These are phyloP conservation scores for Phrynosoma blainvillii DNA, from an alignment of 2,113 vertebrate species.

Conservation along the genomic window DNA sequence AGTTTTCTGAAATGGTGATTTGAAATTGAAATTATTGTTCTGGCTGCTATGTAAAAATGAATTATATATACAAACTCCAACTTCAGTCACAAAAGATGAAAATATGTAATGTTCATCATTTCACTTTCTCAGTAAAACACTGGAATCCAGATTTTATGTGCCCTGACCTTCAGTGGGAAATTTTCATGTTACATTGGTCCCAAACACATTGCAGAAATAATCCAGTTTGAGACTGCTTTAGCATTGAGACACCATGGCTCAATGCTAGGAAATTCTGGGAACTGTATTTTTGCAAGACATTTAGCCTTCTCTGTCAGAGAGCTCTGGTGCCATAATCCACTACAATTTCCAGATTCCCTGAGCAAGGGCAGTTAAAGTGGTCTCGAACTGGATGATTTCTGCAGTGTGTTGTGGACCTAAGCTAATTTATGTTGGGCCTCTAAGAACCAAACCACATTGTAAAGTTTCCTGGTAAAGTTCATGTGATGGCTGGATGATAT, in stretches of 20 bases:
- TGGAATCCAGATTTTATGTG: not conserved
- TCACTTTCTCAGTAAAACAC: not conserved
- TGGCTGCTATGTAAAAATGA: not conserved
- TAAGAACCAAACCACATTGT: conserved; percentile 1
- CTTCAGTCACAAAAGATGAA: not conserved
- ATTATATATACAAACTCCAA: not conserved
- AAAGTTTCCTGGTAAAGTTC: not conserved
- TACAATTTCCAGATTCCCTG: too few relatives aligned
- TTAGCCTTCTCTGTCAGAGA: too few relatives aligned
- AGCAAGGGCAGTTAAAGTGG: too few relatives aligned
- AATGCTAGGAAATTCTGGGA: too few relatives aligned
- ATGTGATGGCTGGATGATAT: not conserved
- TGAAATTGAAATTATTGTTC: conserved; percentile 8
- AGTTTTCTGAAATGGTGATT: not conserved
- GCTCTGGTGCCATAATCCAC: too few relatives aligned
- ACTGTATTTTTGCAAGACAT: too few relatives aligned
- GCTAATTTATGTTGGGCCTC: not conserved
- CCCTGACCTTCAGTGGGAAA: not conserved
- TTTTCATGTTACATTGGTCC: not conserved
- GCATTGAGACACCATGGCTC: too few relatives aligned
- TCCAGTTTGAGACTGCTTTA: too few relatives aligned
- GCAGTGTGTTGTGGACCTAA: not conserved
- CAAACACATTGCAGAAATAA: too few relatives aligned
- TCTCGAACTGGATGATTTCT: too few relatives aligned
- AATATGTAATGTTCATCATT: not conserved